These are phyloP conservation scores for Neocrepidodera transversa DNA, from an alignment of 2,888 invertebrate species.

Conservation along the genomic window DNA sequence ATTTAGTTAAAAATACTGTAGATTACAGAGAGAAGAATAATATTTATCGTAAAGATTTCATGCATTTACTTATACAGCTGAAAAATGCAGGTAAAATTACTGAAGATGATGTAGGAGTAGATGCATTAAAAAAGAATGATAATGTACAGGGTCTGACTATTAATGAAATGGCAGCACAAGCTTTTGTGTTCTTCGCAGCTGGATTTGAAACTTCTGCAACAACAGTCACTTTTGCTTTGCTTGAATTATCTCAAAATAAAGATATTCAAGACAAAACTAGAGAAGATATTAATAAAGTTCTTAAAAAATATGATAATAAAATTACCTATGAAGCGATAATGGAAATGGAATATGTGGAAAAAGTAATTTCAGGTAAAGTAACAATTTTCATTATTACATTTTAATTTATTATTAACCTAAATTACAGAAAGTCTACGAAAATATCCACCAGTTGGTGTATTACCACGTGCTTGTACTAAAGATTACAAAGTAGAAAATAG, in stretches of 20 bases:
- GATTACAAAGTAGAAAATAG: conserved; percentile 51
- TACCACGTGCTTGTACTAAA: conserved; percentile 43
- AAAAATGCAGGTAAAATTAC: conserved; percentile 50
- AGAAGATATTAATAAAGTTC: conserved; percentile 34
- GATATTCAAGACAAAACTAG: conserved; percentile 43
- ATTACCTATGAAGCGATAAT: conserved; percentile 40
- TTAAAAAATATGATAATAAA: conserved; percentile 33
- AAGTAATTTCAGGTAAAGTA: conserved; percentile 38
- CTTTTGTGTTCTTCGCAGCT: conserved; percentile 44
- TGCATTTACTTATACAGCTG: conserved; percentile 61
- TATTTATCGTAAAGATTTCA: conserved; percentile 60
- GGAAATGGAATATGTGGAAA: conserved; percentile 43
- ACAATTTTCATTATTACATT: too few species aligned
- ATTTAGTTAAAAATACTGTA: conserved; percentile 56
- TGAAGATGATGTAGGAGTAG: conserved; percentile 36
- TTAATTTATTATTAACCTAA: too few species aligned
- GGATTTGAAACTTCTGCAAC: conserved; percentile 47
- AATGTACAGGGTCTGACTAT: conserved; percentile 11
- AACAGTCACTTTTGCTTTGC: conserved; percentile 44
- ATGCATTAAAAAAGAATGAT: conserved; percentile 9
- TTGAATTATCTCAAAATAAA: conserved; percentile 38
- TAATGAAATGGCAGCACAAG: conserved; percentile 42
- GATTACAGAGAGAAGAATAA: conserved; percentile 46
- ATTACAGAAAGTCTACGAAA: conserved; percentile 56
- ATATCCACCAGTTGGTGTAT: conserved; percentile 50